These are phyloP conservation scores for Nasua narica DNA, from an alignment of 2,797 vertebrate species.

Conservation along the genomic window DNA sequence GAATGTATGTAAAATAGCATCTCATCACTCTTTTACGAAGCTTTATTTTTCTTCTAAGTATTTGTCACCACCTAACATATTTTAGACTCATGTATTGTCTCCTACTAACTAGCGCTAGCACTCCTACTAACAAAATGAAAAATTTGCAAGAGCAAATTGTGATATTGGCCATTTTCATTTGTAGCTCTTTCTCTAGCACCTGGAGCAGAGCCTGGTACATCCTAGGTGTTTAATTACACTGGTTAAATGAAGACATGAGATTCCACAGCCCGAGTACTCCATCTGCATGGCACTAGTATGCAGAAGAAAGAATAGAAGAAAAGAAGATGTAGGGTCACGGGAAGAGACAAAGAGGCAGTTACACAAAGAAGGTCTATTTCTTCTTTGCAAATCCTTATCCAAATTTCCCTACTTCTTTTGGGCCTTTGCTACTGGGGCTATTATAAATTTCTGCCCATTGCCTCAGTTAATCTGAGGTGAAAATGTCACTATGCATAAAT, in stretches of 20 bases:
- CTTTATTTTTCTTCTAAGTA: conserved; percentile 1
- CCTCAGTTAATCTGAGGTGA: neutral
- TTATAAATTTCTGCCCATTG: neutral
- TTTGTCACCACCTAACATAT: neutral
- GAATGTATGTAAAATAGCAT: neutral
- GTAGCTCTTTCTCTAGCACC: neutral
- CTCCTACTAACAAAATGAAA: conserved; percentile 14
- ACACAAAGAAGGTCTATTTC: neutral
- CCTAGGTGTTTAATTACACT: neutral
- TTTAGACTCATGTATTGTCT: neutral
- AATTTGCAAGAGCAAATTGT: neutral
- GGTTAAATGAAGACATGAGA: neutral
- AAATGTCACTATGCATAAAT: neutral
- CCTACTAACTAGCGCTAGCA: too few relatives aligned
- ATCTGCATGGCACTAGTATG: neutral
- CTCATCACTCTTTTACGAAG: neutral
- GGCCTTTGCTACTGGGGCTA: neutral
- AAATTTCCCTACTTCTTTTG: neutral
- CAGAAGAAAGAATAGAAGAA: neutral
- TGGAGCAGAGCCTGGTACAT: neutral
- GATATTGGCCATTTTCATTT: neutral
- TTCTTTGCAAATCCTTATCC: neutral
- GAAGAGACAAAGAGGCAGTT: neutral
- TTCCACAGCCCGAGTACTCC: neutral
- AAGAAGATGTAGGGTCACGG: neutral